Evolutionary conservation across 2,888 invertebrate species (phyloP), one percentile per base, ranked within the genome.

Genomic region (Ecliptopera silaceata): DNA sequence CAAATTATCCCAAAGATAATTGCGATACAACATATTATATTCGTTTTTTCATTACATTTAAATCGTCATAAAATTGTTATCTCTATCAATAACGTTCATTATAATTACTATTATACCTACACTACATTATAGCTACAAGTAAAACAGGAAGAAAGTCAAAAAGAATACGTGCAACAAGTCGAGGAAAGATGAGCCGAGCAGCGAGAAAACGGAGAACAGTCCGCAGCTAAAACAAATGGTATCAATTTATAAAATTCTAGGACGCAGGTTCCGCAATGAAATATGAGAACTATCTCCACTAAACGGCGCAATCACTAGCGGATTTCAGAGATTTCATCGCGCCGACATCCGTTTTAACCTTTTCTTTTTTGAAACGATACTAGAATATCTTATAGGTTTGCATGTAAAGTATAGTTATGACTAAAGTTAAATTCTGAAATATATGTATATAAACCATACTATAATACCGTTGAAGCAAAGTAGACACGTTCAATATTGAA

Each of bases 271-370:
- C 72, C 69, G 66, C 74, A 72, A 71, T 88, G 88, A 90, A 86
- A 87, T 85, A 90, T 87, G 81, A 84, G 80, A 74, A 83, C 88
- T 80, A 87, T 89, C 80, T 75, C 77, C 68, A 75, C 78, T 82
- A 86, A 90, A 84, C 80, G 89, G 83, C 82, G 84, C 90, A 86
- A 91, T 91, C 89, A 84, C 82, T 74, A 75, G 77, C 74, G 86
- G 88, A 83, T 87, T 89, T 88, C 77, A 79, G 72, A 77, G 82
- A 80, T 82, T 75, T 66, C 64, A 77, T 77, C 78, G 75, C 72
- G 68, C 71, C 68, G 64, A 64, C 70, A 69, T 71, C 68, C 70
- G 72, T 72, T 73, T 72, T 70, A 74, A 67, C 70, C 70, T 69
- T 73, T 70, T 68, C 22, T 34, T 55, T 57, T 49, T 56, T 51